Base-by-base conservation (phyloP, 2,797 vertebrate genomes). In the Apogon talboti region DNA sequence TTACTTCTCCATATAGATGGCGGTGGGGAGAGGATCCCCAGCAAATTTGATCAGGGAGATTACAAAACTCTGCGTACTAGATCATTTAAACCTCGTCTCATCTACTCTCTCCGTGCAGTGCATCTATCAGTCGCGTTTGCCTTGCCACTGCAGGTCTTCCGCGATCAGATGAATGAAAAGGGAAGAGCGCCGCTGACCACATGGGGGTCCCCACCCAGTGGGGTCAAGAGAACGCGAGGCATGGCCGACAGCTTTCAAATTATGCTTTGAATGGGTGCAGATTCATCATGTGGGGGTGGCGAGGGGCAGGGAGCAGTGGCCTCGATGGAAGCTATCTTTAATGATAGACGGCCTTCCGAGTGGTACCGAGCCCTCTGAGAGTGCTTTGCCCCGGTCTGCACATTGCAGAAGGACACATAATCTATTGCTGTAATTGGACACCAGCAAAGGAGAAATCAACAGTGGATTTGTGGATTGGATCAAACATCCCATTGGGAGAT, bases 1-100 rank as follows among this genome's bases (percentile, higher is more conserved):
- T 92, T 91, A 87, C 79, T 89, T 87, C 82, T 81, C 77, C 71
- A 84, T 86, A 79, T 72, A 78, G 83, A 80, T 63, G 73, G 84
- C 67, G 76, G 75, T 46, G 53, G 67, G 57, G 70, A 87, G 69
- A 81, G 57, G 82, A 86, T 84, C 79, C 54, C 74, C 70, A 38
- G 81, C 78, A 91, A 91, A 92, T 93, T 85, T 89, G 89, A 93
- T 92, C 79, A 87, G 85, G 50, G 73, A 91, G 88, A 93, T 92
- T 92, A 90, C 87, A 90, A 88, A 82, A 76, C 78, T 60, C 57
- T 3, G 28, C 57, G 75, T 84, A 85, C 73, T 90, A 89, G 85
- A 91, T 92, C 87, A 93, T 93, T 91, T 87, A 90, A 85, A 91
- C 81, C 87, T 87, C 87, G 88, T 91, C 87, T 86, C 83, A 86